These are phyloP conservation scores for Halcyon badia DNA, from an alignment of 2,797 vertebrate species.

Conservation along the genomic window DNA sequence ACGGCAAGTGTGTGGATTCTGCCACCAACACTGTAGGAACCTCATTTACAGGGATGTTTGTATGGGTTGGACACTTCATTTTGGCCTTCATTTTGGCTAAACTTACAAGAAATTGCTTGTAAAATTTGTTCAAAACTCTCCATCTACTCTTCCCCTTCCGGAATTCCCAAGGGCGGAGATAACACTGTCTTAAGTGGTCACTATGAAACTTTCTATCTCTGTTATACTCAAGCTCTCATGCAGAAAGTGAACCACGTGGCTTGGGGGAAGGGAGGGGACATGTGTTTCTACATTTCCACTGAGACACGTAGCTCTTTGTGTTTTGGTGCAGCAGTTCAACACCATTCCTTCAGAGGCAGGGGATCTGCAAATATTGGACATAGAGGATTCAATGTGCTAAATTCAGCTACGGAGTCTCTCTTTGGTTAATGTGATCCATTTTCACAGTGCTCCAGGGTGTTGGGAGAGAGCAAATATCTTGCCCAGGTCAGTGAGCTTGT, in stretches of 20 bases:
- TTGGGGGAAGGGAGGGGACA: not conserved
- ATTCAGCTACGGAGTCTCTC: not conserved
- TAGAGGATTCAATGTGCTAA: too few relatives aligned
- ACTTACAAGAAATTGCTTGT: not conserved
- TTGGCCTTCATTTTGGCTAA: not conserved
- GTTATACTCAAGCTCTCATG: not conserved
- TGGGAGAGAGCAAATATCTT: not conserved
- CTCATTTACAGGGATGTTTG: not conserved
- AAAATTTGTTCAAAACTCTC: not conserved
- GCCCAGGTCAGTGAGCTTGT: not conserved
- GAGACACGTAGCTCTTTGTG: accelerated
- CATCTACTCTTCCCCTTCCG: not conserved
- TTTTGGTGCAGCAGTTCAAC: not conserved
- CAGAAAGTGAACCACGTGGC: not conserved
- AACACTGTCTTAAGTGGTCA: not conserved
- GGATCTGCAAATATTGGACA: not conserved
- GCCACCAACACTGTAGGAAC: not conserved
- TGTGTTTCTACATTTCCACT: not conserved
- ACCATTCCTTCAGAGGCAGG: not conserved
- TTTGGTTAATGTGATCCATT: not conserved
- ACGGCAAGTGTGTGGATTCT: not conserved
- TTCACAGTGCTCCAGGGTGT: not conserved
- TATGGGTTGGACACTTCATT: accelerated
- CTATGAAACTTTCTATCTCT: not conserved
- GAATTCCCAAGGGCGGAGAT: not conserved